A percentile compares a stretch with the other conserved stretches of the same genome.
Evolutionary conservation across 2,113 vertebrate genomes (phyloP).

Genomic region (Cynoglossus semilaevis): DNA sequence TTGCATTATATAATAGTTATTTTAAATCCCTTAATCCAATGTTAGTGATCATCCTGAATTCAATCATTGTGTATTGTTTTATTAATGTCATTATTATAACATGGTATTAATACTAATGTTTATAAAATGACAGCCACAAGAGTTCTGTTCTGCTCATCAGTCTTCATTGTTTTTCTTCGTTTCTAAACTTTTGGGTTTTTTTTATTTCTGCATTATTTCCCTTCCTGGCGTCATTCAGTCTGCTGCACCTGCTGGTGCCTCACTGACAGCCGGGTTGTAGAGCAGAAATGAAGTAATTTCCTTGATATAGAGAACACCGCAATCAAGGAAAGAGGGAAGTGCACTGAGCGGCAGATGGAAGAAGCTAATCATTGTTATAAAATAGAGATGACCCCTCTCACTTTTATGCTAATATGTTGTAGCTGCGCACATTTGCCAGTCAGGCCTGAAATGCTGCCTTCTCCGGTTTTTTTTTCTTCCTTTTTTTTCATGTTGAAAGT

Average conservation of each 20-base stretch:
- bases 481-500: constrained; percentile 54
- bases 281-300: constrained; percentile 79
- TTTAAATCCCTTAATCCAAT: too few species aligned
- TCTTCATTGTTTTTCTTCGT: constrained; percentile 25
- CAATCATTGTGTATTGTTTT: neutral
- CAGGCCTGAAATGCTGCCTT: constrained; percentile 47
- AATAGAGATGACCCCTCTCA: constrained; percentile 81
- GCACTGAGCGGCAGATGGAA: constrained; percentile 74
- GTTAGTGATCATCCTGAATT: neutral
- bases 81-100: too few species aligned
- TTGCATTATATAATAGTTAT: too few species aligned
- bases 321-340: constrained; percentile 75
- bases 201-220: constrained; percentile 22
- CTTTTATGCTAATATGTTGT: constrained; percentile 52
- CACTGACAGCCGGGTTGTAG: constrained; percentile 59
- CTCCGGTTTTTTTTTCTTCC: constrained; percentile 1
- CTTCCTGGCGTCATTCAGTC: constrained; percentile 26
- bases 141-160: constrained; percentile 31
- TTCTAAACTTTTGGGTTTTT: constrained; percentile 30
- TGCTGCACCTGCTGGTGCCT: constrained; percentile 71
- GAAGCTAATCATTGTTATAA: constrained; percentile 81
- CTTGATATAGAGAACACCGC: constrained; percentile 74
- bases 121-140: neutral
- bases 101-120: too few species aligned
- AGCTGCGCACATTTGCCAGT: constrained; percentile 60